Evolutionary conservation across 2,797 vertebrate genomes (phyloP).

Genomic region (Catharus ustulatus): DNA sequence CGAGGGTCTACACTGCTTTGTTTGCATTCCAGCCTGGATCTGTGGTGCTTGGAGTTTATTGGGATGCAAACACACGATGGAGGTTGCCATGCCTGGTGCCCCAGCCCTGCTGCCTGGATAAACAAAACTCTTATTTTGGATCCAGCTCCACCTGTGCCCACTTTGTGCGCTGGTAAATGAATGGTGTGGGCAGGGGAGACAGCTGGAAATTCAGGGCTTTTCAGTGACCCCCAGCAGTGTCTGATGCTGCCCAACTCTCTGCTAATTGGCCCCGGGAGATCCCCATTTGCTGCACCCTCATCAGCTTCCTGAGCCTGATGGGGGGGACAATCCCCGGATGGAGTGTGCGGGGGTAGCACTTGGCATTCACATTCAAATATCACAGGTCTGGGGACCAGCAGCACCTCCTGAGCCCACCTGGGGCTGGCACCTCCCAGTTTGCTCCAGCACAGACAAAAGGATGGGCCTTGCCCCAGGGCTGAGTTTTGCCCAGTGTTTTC

Average conservation of each 20-base stretch:
- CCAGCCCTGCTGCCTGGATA: neutral
- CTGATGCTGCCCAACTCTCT: slow-evolving; percentile 67
- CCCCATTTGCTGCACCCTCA: slow-evolving; percentile 57
- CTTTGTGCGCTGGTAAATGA: neutral
- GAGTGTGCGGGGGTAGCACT: fast-evolving
- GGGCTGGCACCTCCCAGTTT: neutral
- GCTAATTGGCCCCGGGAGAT: slow-evolving; percentile 70
- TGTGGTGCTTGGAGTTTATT: neutral
- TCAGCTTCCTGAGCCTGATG: slow-evolving; percentile 9
- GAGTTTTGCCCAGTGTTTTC: neutral
- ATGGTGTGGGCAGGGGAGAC: neutral
- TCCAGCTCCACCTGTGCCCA: neutral
- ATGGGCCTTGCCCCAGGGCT: neutral
- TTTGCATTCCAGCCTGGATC: neutral
- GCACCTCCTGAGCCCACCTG: neutral
- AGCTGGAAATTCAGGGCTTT: slow-evolving; percentile 46
- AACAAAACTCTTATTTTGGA: neutral
- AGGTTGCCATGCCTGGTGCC: neutral
- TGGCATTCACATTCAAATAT: neutral
- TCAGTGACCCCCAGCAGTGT: neutral
- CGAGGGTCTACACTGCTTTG: fast-evolving
- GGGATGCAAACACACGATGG: neutral
- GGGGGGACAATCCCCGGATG: neutral
- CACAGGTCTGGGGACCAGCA: neutral
- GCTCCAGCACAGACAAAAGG: neutral